Conservation (phyloP, 2,888 invertebrate genomes). For the Busseola fusca region DNA sequence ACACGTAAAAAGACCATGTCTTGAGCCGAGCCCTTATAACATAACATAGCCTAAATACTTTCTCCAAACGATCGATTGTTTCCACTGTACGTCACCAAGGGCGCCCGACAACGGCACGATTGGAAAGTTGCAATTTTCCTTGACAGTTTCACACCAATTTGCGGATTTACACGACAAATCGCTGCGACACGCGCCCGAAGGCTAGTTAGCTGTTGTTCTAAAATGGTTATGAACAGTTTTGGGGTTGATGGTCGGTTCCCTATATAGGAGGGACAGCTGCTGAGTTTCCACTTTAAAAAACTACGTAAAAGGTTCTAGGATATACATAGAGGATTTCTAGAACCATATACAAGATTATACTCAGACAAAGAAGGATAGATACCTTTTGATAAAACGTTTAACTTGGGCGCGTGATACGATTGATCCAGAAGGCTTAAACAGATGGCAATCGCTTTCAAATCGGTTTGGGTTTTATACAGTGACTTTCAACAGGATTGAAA, state of each 20-base stretch:
- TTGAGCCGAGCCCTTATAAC: conserved; percentile 42
- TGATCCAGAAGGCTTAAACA: background rate
- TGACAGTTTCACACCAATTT: conserved; percentile 77
- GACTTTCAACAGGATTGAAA: background rate
- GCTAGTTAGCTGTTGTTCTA: conserved; percentile 37
- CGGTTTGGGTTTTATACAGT: background rate
- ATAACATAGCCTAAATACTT: conserved; percentile 65
- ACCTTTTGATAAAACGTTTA: background rate
- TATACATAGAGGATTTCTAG: background rate
- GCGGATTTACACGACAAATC: conserved; percentile 75
- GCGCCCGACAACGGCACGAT: conserved; percentile 55
- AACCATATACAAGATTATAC: background rate
- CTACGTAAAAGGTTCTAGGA: background rate
- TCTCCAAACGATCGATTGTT: conserved; percentile 76
- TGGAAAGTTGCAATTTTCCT: conserved; percentile 69
- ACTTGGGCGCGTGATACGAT: no score
- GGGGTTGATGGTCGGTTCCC: background rate
- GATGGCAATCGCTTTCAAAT: no score
- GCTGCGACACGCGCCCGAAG: conserved; percentile 62
- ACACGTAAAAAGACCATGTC: conserved; percentile 30
- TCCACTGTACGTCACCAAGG: conserved; percentile 70
- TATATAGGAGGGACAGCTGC: background rate
- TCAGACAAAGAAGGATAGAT: background rate
- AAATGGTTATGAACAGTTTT: conserved; percentile 27
- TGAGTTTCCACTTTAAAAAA: background rate